Evolutionary conservation across 2,888 invertebrate genomes (phyloP), one percentile per base, ranked within the genome.

Genomic region (Hololepta plana): DNA sequence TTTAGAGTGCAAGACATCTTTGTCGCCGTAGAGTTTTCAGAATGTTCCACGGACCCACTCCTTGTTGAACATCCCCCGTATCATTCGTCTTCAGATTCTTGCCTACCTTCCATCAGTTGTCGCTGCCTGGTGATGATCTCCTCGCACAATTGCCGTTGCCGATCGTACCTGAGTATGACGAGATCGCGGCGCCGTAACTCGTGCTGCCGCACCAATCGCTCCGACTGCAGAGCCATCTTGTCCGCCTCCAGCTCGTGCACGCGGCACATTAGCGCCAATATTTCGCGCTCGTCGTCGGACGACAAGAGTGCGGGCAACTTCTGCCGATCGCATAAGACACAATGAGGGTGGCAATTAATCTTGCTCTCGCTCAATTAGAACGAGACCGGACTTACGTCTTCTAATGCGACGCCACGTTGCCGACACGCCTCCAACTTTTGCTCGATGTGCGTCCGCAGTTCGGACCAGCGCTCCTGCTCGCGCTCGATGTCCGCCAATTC

Each of bases 221-320:
- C 81, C 3, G 87, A 84, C 54, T 88, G 87, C 41, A 90, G 60
- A 40, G 90, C 88, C 56, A 84, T 72, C 57, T 88, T 93, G 51
- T 90, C 87, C 1, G 91, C 88, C 56, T 93, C 93, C 29, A 91
- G 60, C 54, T 90, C 85, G 48, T 93, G 91, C 19, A 93, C 88
- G 37, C 84, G 70, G 44, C 88, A 82, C 49, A 95, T 72, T 24
- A 95, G 59, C 12, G 80, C 74, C 31, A 87, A 54, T 29, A 93
- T 70, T 49, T 95, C 93, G 20, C 82, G 65, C 55, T 95, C 91
- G 36, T 91, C 87, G 27, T 84, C 80, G 33, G 80, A 82, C 45
- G 73, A 80, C 27, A 88, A 72, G 28, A 79, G 66, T 27, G 75
- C 76, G 3, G 90, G 85, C 32, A 91, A 57, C 57, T 81, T 80